Evolutionary conservation across 2,113 vertebrate species (phyloP).

Genomic region (Pteruthius melanotis): DNA sequence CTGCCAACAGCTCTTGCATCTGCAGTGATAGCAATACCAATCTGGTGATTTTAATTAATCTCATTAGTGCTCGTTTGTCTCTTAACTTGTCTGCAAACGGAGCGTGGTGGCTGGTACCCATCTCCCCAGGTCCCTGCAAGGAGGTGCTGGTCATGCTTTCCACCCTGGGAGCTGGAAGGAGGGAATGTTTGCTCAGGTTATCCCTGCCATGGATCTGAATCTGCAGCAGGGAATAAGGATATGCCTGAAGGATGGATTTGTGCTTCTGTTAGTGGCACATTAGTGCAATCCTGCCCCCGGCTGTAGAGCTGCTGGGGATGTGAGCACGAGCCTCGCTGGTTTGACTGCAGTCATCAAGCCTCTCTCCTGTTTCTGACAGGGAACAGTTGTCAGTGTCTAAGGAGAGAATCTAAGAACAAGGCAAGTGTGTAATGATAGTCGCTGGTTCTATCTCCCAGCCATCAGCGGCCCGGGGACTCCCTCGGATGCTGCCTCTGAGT

Average conservation of each 20-base stretch:
- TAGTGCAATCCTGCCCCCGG: neutral
- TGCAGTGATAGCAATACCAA: neutral
- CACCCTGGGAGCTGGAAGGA: neutral
- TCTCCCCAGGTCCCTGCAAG: rapidly evolving
- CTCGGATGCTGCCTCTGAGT: neutral
- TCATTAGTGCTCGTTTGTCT: neutral
- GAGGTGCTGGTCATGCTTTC: neutral
- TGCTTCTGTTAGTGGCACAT: neutral
- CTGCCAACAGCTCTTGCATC: neutral
- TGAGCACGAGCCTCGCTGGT: neutral
- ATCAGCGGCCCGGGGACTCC: neutral
- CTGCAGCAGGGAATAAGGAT: neutral
- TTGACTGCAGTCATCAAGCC: neutral
- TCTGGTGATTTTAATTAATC: neutral
- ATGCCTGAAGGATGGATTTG: neutral
- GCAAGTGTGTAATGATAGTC: neutral
- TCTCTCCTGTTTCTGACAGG: neutral
- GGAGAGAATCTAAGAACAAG: constrained; percentile 1
- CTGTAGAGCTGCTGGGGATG: neutral
- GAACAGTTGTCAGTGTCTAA: constrained; percentile 38
- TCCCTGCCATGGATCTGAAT: neutral
- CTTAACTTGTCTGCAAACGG: neutral
- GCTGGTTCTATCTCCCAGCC: neutral
- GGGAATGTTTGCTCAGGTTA: neutral
- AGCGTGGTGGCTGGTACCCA: neutral